Percentiles rank a stretch among this genome's conserved stretches.
Conservation (phyloP, 2,113 vertebrate genomes). For the Rhagologus leucostigma region DNA sequence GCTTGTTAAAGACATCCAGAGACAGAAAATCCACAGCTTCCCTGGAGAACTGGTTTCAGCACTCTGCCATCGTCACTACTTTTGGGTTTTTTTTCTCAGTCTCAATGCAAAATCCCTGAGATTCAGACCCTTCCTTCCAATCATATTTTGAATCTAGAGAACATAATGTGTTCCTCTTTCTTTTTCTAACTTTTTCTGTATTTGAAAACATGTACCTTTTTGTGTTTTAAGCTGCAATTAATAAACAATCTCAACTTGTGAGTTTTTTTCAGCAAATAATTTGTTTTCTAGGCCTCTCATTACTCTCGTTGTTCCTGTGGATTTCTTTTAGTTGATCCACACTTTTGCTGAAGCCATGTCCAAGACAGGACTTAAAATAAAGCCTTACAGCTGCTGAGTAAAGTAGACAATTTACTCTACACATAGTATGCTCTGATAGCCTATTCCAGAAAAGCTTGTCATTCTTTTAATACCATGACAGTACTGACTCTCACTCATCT, state of each 20-base stretch:
- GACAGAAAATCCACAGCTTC: neutral
- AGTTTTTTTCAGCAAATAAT: neutral
- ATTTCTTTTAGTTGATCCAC: neutral
- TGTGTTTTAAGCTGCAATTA: neutral
- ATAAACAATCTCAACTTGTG: neutral
- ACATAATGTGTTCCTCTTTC: neutral
- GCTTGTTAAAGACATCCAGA: neutral
- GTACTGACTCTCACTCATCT: neutral
- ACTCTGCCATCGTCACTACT: neutral
- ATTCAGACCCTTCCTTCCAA: neutral
- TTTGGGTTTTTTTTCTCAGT: fast-evolving
- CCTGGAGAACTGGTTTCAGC: neutral
- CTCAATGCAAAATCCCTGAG: neutral
- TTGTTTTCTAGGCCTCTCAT: neutral
- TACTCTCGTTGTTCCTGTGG: neutral
- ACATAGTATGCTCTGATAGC: neutral
- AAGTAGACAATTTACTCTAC: neutral
- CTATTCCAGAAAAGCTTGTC: neutral
- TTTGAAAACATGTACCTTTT: neutral
- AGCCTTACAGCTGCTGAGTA: neutral
- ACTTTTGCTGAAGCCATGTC: neutral
- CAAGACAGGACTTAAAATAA: neutral
- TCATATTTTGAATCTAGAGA: neutral
- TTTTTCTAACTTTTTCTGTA: neutral
- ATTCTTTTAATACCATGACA: neutral